A percentile compares a stretch with the other conserved stretches of the same genome.
Evolutionary conservation across 2,113 vertebrate species (phyloP).

Genomic region (Myanophis thanlyinensis): DNA sequence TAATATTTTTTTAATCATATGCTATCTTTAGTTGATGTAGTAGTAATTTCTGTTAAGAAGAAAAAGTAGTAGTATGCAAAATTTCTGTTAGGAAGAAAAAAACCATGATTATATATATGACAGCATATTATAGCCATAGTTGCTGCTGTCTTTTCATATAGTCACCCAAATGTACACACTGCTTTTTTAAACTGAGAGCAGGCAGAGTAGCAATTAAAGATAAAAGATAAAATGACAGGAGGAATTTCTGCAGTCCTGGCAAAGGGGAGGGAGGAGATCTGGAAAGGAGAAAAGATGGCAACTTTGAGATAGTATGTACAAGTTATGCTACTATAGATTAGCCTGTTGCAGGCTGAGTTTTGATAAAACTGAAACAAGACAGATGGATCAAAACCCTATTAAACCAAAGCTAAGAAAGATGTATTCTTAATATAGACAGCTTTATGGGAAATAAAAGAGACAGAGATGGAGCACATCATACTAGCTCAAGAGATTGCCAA

Average conservation of each 20-base stretch:
- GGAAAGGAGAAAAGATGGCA: background rate
- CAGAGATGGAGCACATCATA: background rate
- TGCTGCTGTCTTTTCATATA: too few species aligned
- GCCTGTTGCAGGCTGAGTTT: background rate
- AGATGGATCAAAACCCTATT: background rate
- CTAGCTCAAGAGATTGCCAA: background rate
- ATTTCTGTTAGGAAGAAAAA: background rate
- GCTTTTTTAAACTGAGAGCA: too few species aligned
- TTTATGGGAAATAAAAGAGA: background rate
- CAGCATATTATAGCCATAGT: too few species aligned
- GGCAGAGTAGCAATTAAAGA: too few species aligned
- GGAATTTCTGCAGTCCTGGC: background rate
- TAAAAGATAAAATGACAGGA: background rate
- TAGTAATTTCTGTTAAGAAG: background rate
- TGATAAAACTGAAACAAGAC: background rate
- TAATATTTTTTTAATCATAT: background rate
- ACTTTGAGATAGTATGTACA: background rate
- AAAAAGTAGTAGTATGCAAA: background rate
- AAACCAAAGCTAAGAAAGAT: background rate
- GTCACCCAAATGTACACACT: too few species aligned
- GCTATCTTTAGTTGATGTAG: background rate
- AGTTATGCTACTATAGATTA: background rate
- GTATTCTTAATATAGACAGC: background rate
- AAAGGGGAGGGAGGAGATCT: background rate
- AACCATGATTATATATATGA: too few species aligned